Evolutionary conservation across 2,113 vertebrate genomes (phyloP).

Genomic region (Ancistrus triradiatus): DNA sequence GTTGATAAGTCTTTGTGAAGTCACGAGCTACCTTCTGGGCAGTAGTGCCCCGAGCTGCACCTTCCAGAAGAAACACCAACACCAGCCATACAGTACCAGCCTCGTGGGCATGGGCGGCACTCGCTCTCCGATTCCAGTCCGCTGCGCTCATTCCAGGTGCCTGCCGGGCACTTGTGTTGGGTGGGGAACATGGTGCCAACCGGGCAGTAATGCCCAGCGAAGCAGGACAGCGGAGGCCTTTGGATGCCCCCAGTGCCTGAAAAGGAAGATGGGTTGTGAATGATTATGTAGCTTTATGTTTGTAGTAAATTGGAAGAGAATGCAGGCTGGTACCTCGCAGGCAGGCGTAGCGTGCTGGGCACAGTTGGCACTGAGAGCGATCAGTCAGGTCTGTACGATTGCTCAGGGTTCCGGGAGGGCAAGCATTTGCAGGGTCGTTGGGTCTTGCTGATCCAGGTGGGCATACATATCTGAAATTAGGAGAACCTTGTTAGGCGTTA

Average conservation of each 20-base stretch:
- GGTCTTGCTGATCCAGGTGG: conserved; percentile 76
- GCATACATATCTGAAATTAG: conserved; percentile 71
- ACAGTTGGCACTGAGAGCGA: conserved; percentile 77
- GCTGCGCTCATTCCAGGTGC: conserved; percentile 79
- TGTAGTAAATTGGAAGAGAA: not conserved
- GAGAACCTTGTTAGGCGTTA: no score
- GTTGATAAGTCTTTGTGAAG: no score
- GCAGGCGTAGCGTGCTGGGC: conserved; percentile 74
- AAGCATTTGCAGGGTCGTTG: conserved; percentile 66
- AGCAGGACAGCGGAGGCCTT: conserved; percentile 74
- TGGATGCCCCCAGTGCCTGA: conserved; percentile 77
- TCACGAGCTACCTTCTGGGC: conserved; percentile 69
- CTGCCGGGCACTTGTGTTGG: conserved; percentile 79
- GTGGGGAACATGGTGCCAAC: conserved; percentile 73
- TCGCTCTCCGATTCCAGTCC: conserved; percentile 62
- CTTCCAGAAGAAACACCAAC: conserved; percentile 67
- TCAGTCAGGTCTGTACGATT: conserved; percentile 70
- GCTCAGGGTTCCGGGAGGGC: conserved; percentile 76
- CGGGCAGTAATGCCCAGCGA: conserved; percentile 82
- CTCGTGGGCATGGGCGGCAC: conserved; percentile 67
- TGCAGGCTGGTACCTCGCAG: conserved; percentile 64
- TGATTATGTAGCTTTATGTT: not conserved
- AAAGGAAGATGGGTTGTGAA: not conserved
- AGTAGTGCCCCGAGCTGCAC: conserved; percentile 82
- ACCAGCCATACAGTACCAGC: conserved; percentile 79